These are phyloP conservation scores for Dryobota labecula DNA, from an alignment of 2,888 invertebrate genomes.

Conservation along the genomic window DNA sequence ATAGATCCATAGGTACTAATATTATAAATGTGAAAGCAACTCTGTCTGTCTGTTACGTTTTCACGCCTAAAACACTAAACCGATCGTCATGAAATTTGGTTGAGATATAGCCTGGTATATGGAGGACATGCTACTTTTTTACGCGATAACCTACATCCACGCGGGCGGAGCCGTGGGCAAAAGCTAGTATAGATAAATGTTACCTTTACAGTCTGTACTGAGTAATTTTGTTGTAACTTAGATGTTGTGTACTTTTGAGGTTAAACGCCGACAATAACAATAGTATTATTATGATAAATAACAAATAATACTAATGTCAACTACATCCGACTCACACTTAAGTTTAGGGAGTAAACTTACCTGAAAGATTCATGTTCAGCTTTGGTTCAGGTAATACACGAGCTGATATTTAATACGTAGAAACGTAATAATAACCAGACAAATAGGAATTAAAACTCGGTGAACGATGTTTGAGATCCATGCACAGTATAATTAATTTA, in stretches of 20 bases:
- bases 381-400: constrained; percentile 7
- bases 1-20: no score
- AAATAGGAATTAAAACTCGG: constrained; percentile 1
- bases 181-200: no score
- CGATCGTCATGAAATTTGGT: no score
- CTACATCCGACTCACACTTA: not conserved
- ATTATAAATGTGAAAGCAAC: no score
- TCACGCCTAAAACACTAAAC: no score
- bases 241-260: constrained; percentile 45
- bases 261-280: constrained; percentile 61
- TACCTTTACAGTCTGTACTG: not conserved
- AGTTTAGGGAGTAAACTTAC: constrained; percentile 49
- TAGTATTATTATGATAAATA: not conserved
- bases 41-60: no score
- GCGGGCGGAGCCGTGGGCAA: no score
- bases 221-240: not conserved
- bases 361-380: constrained; percentile 74
- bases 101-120: no score
- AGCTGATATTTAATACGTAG: not conserved
- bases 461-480: not conserved
- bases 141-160: no score
- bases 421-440: constrained; percentile 12
- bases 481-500: not conserved
- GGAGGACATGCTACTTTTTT: no score
- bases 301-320: not conserved